phyloP scores from a whole-genome alignment of 2,888 invertebrate genomes.

The Drosophila rellima region DNA sequence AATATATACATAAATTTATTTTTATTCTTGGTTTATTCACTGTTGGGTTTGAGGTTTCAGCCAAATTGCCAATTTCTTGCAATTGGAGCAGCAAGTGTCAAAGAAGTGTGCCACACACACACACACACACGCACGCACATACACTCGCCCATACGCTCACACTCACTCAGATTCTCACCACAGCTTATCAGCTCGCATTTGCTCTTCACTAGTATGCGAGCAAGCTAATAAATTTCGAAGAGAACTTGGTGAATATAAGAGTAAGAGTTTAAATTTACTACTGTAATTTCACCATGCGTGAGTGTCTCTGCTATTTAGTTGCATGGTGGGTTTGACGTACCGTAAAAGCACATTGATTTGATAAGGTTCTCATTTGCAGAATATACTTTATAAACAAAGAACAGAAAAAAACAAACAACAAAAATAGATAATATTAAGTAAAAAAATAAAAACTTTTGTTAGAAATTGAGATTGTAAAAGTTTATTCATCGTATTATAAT shows the following conservation, averaged over 20 bases:
- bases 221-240: slow-evolving; percentile 1
- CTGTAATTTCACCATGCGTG: not conserved
- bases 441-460: not conserved
- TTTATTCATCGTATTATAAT: not conserved
- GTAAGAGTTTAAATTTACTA: not conserved
- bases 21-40: slow-evolving; percentile 9
- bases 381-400: not conserved
- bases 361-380: not conserved
- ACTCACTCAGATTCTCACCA: not conserved
- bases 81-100: slow-evolving; percentile 66
- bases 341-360: slow-evolving; percentile 9
- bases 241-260: slow-evolving; percentile 9
- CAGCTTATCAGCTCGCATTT: slow-evolving; percentile 33
- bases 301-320: not conserved
- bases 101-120: slow-evolving; percentile 53
- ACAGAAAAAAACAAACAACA: too few species aligned
- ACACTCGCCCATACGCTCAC: not conserved
- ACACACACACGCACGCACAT: slow-evolving; percentile 1
- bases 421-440: too few species aligned
- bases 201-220: not conserved
- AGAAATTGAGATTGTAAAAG: too few species aligned
- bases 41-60: slow-evolving; percentile 11
- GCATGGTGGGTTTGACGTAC: slow-evolving; percentile 13
- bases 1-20: slow-evolving; percentile 1
- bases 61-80: slow-evolving; percentile 27